phyloP scores from a whole-genome alignment of 2,888 invertebrate species.

The Elysia crispata region DNA sequence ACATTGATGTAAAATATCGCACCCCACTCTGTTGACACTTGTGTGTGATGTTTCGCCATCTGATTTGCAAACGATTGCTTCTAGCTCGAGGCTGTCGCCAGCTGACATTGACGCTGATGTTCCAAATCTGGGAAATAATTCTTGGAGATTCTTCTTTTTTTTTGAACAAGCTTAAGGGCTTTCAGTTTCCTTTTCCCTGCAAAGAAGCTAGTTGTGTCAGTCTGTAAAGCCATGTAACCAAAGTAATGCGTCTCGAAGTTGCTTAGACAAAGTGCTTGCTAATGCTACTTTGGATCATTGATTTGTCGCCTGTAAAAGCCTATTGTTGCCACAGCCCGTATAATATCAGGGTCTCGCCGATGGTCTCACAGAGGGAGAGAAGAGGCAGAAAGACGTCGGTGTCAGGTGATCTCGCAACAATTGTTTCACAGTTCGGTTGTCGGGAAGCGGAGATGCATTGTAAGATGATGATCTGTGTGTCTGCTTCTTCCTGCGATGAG shows the following conservation, averaged over 20 bases:
- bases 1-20: neutral
- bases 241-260: neutral
- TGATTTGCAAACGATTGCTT: no score
- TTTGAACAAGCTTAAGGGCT: neutral
- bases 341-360: neutral
- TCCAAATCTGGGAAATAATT: no score
- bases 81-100: no score
- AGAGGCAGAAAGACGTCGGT: neutral
- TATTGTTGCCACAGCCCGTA: neutral
- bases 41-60: neutral
- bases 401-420: neutral
- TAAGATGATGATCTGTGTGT: neutral
- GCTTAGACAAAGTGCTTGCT: neutral
- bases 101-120: no score
- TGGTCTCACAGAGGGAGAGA: no score
- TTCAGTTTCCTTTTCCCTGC: neutral
- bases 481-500: constrained; percentile 6
- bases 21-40: neutral
- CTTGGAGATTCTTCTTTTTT: no score
- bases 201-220: neutral
- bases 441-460: neutral
- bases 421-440: neutral
- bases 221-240: neutral
- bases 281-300: neutral
- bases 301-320: constrained; percentile 11